Evolutionary conservation across 2,113 vertebrate species (phyloP).

Genomic region (Machaerirhynchus nigripectus): DNA sequence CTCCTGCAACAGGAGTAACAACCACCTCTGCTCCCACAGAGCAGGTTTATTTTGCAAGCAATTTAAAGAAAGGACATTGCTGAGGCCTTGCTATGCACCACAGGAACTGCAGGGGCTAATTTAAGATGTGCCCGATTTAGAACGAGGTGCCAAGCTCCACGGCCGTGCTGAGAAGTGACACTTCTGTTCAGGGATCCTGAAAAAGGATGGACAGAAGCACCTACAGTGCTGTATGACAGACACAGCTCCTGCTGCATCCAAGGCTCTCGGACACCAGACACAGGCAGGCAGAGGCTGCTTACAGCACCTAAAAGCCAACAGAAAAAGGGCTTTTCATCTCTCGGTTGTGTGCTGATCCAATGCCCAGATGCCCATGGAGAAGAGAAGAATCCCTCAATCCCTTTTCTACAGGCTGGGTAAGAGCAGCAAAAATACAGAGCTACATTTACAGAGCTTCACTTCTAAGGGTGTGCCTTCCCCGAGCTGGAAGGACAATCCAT

Average conservation of each 20-base stretch:
- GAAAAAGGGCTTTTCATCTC: background rate
- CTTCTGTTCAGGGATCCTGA: background rate
- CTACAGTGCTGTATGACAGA: background rate
- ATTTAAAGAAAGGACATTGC: background rate
- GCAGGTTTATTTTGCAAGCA: background rate
- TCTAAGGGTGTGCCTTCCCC: background rate
- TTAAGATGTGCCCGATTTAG: background rate
- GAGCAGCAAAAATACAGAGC: background rate
- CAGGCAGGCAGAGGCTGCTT: background rate
- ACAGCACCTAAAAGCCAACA: background rate
- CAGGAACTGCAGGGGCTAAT: background rate
- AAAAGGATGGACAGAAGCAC: background rate
- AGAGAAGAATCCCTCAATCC: background rate
- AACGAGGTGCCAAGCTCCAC: background rate
- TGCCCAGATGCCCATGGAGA: rapidly evolving
- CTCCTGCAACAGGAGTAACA: background rate
- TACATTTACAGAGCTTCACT: background rate
- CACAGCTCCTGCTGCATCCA: background rate
- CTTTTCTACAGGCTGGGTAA: background rate
- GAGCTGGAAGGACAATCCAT: background rate
- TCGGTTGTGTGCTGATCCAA: background rate
- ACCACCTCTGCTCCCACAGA: background rate
- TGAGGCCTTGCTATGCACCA: background rate
- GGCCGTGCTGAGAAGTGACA: background rate
- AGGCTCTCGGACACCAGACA: background rate